These are phyloP conservation scores for Dascyllus trimaculatus DNA, from an alignment of 2,113 vertebrate genomes.

Conservation along the genomic window DNA sequence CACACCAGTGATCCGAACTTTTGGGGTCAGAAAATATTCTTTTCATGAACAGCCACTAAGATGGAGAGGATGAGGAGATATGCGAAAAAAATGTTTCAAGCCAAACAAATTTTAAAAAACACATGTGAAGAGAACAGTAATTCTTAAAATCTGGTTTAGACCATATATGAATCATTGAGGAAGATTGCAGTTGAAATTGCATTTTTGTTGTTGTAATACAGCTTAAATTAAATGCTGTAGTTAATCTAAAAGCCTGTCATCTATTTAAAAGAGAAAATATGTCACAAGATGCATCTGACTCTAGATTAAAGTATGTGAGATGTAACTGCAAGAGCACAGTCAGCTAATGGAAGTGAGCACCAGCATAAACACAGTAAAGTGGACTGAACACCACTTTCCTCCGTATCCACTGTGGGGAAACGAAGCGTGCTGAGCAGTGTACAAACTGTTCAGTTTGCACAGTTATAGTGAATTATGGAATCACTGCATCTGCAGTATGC, in stretches of 20 bases:
- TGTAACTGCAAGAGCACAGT: neutral
- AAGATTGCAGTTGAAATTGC: neutral
- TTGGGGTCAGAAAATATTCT: constrained; percentile 6
- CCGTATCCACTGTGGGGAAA: neutral
- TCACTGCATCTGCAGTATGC: constrained; percentile 9
- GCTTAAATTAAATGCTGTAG: constrained; percentile 1
- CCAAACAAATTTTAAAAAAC: no score
- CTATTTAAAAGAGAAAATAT: neutral
- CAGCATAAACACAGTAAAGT: neutral
- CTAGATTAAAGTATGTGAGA: neutral
- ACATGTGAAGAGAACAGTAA: neutral
- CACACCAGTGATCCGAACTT: neutral
- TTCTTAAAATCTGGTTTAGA: neutral
- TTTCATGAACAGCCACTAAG: neutral
- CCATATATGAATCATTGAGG: no score
- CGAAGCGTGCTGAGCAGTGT: neutral
- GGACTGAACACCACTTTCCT: neutral
- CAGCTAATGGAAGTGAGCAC: neutral
- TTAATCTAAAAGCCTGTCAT: neutral
- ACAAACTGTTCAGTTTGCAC: neutral
- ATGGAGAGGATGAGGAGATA: neutral
- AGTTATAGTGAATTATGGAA: neutral
- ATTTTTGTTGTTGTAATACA: neutral
- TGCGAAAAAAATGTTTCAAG: neutral
- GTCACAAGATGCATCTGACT: constrained; percentile 20